Conservation (phyloP, 2,113 vertebrate genomes). For the human region GRCh38 chr14:62119001-62119500, state of each 20-base stretch:
- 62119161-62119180: conserved; percentile 32
- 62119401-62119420: neutral
- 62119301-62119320: neutral
- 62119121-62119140: neutral
- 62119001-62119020: conserved; percentile 8
- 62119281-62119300: neutral
- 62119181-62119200: neutral
- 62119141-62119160: conserved; percentile 51
- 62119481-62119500: neutral
- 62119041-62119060: neutral
- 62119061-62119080: neutral
- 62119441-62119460: neutral
- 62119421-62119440: neutral
- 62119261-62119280: neutral
- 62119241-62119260: neutral
- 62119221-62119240: neutral
- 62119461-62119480: neutral
- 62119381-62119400: neutral
- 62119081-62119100: conserved; percentile 18
- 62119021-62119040: conserved; percentile 33
- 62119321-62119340: neutral
- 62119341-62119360: neutral
- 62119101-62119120: neutral
- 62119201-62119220: conserved; percentile 33
- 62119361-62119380: neutral